phyloP scores from a whole-genome alignment of 2,888 invertebrate species.

The Listrodromus nycthemerus region DNA sequence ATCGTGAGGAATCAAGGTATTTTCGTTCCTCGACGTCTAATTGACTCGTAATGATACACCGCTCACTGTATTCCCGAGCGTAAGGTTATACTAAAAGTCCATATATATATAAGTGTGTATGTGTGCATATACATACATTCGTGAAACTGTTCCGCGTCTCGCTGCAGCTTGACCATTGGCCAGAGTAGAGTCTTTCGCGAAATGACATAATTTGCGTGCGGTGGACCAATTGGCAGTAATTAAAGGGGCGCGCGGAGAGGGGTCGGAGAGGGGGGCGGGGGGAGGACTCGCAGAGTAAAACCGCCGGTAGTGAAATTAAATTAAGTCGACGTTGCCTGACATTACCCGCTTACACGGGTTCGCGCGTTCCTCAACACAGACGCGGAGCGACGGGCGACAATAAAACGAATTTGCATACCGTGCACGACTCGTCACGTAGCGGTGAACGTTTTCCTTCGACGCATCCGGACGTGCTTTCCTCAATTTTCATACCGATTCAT shows the following conservation, averaged over 20 bases:
- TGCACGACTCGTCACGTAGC: slow-evolving; percentile 75
- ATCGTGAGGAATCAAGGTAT: slow-evolving; percentile 40
- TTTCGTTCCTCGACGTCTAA: slow-evolving; percentile 48
- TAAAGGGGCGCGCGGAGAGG: slow-evolving; percentile 75
- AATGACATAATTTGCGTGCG: slow-evolving; percentile 83
- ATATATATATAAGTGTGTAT: slow-evolving; percentile 22
- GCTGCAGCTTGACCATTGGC: slow-evolving; percentile 43
- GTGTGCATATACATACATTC: slow-evolving; percentile 7
- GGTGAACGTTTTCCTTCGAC: slow-evolving; percentile 64
- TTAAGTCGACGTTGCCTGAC: slow-evolving; percentile 75
- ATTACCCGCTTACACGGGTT: slow-evolving; percentile 79
- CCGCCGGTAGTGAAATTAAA: slow-evolving; percentile 78
- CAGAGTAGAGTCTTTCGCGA: slow-evolving; percentile 65
- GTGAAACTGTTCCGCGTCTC: slow-evolving; percentile 20
- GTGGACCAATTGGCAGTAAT: slow-evolving; percentile 83
- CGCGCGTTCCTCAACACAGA: slow-evolving; percentile 68
- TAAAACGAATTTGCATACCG: slow-evolving; percentile 83
- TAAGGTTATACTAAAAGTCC: slow-evolving; percentile 13
- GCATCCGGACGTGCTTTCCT: slow-evolving; percentile 29
- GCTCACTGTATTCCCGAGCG: slow-evolving; percentile 40
- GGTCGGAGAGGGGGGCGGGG: neutral
- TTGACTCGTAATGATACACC: slow-evolving; percentile 51
- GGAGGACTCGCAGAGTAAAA: neutral
- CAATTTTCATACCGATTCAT: slow-evolving; percentile 49
- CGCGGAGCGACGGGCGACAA: slow-evolving; percentile 73